phyloP scores from a whole-genome alignment of 2,113 vertebrate genomes.

The Anser cygnoides region DNA sequence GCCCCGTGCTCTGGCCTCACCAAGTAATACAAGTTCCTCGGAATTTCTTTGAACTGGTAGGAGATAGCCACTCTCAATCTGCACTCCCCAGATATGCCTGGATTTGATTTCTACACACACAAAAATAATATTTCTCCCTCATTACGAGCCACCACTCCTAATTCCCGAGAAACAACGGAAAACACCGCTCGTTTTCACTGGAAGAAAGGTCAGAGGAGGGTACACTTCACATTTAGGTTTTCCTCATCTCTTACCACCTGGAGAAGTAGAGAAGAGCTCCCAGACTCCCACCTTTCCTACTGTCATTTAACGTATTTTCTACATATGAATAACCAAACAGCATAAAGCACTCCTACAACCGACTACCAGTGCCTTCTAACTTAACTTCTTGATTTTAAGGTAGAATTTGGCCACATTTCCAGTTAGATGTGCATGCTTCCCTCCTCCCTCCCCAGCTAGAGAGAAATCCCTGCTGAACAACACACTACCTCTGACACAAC shows the following conservation, averaged over 20 bases:
- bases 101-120: background rate
- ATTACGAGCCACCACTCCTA: background rate
- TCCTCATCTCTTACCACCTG: background rate
- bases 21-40: background rate
- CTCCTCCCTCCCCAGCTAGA: background rate
- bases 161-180: background rate
- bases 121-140: background rate
- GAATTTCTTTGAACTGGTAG: background rate
- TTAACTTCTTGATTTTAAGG: background rate
- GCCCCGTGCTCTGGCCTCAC: fast-evolving
- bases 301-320: background rate
- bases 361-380: background rate
- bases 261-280: background rate
- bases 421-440: background rate
- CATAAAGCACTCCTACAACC: background rate
- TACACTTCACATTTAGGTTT: background rate
- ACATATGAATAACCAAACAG: background rate
- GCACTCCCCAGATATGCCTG: background rate
- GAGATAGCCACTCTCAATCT: background rate
- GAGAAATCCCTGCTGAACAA: background rate
- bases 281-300: background rate
- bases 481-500: background rate
- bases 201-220: background rate
- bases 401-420: background rate
- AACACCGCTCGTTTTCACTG: background rate